Evolutionary conservation across 2,797 vertebrate genomes (phyloP).

Genomic region (Chelidonichthys spinosus): DNA sequence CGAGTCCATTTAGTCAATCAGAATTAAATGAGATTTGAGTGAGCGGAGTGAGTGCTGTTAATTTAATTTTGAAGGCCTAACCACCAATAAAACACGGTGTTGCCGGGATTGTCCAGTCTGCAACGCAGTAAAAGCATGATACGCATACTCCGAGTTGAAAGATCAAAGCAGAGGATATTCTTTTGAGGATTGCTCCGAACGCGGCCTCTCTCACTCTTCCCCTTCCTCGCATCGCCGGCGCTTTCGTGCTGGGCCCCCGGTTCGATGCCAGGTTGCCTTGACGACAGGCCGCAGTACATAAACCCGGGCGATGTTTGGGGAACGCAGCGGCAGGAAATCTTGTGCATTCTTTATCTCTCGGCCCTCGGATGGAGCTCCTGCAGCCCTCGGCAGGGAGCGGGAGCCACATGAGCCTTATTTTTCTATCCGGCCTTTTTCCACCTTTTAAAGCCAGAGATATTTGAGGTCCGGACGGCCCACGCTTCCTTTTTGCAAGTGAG

Average conservation of each 20-base stretch:
- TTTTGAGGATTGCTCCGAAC: background rate
- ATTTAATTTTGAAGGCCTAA: constrained; percentile 14
- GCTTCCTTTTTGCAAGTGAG: constrained; percentile 19
- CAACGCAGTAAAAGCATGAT: constrained; percentile 6
- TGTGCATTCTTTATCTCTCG: constrained; percentile 85
- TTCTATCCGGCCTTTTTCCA: constrained; percentile 27
- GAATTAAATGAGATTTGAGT: constrained; percentile 43
- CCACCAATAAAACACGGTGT: background rate
- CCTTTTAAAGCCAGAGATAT: constrained; percentile 22
- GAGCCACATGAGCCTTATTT: constrained; percentile 39
- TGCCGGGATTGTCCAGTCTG: constrained; percentile 8
- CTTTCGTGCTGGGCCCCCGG: constrained; percentile 54
- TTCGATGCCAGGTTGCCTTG: constrained; percentile 80
- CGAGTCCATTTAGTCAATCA: constrained; percentile 39
- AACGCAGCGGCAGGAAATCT: constrained; percentile 84
- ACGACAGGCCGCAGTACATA: constrained; percentile 72
- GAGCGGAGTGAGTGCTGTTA: constrained; percentile 4
- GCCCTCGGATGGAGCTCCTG: constrained; percentile 54
- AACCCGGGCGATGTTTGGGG: constrained; percentile 77
- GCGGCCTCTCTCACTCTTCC: constrained; percentile 40
- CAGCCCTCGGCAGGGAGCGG: constrained; percentile 31
- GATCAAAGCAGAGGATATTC: constrained; percentile 1
- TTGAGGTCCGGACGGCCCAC: constrained; percentile 11
- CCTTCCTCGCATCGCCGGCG: constrained; percentile 40
- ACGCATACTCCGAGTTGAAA: background rate